These are phyloP conservation scores for Andrena flavipes DNA, from an alignment of 2,888 invertebrate species.

Conservation along the genomic window DNA sequence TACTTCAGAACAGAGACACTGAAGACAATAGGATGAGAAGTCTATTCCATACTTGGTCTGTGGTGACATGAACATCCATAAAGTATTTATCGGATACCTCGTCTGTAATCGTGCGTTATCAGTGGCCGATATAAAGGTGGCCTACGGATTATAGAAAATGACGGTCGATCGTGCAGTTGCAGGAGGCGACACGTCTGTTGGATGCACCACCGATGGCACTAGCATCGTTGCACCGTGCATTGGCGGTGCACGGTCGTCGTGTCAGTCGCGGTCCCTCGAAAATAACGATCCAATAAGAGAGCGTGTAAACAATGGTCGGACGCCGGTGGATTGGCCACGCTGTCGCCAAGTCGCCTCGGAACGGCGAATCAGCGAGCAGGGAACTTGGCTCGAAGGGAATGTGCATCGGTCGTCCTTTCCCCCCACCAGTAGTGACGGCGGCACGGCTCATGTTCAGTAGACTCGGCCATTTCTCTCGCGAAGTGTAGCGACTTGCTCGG, in stretches of 20 bases:
- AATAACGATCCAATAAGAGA: slow-evolving; percentile 76
- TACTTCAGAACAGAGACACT: too few species aligned
- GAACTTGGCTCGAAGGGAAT: slow-evolving; percentile 52
- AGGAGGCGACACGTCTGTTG: neutral
- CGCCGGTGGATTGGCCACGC: slow-evolving; percentile 73
- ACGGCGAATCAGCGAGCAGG: slow-evolving; percentile 62
- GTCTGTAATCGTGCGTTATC: neutral
- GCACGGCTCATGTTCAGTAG: slow-evolving; percentile 76
- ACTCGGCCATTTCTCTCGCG: slow-evolving; percentile 84
- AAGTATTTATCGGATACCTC: too few species aligned
- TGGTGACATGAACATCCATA: too few species aligned
- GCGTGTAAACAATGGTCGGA: slow-evolving; percentile 79
- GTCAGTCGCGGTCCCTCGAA: slow-evolving; percentile 66
- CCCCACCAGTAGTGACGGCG: slow-evolving; percentile 56
- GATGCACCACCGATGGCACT: slow-evolving; percentile 38
- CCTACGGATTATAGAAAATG: too few species aligned
- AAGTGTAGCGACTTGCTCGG: slow-evolving; percentile 73
- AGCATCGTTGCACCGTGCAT: slow-evolving; percentile 48
- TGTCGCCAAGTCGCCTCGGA: slow-evolving; percentile 81
- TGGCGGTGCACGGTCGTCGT: slow-evolving; percentile 33
- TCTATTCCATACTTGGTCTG: too few species aligned
- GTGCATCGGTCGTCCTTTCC: slow-evolving; percentile 61
- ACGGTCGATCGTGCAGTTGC: neutral
- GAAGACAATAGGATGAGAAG: too few species aligned
- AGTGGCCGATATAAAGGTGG: slow-evolving; percentile 20